Base-by-base conservation (phyloP, 2,797 vertebrate species). In the Pelodytes ibericus region DNA sequence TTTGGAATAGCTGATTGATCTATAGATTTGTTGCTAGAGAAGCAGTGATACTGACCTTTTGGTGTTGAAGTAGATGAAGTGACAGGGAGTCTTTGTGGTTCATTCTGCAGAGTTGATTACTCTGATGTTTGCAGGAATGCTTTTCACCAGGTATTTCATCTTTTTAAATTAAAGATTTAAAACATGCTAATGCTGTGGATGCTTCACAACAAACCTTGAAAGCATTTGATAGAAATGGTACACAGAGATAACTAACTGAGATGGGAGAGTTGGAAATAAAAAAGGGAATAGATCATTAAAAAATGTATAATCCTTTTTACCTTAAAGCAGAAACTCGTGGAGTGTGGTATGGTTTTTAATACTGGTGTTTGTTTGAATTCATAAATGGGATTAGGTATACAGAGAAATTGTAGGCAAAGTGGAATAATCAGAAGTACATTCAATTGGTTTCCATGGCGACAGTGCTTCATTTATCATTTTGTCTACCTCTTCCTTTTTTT, bases 101-200 rank as follows among this genome's bases (percentile, higher is more conserved):
- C 22, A 30, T 69, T 70, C 30, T 26, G 31, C 20, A 10, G 24
- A 25, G 13, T 29, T 74, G 49, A 74, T 74, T 62, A 36, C 58
- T 49, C 15, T 15, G n/a, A 47, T 75, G 53, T 62, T 62, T 68
- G 59, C 74, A 36, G 58, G 58, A 76, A 76, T 62, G 61, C 24
- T 61, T 56, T 22, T 57, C 41, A 56, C 33, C 41, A 51, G 30
- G 26, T 56, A 39, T 36, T 58, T 39, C 49, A 74, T 65, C 29
- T 62, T n/a, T 53, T 49, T 68, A 61, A 66, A 68, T 68, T 20
- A 68, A 75, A 68, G 41, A 67, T 47, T 47, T 31, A 61, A 58
- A 65, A 49, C 6, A 62, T 62, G 57, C 20, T 62, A 51, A 62
- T 72, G 15, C 41, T 16, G 15, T 31, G 29, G 26, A 33, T 18